Percentiles rank a stretch among this genome's conserved stretches.
Evolutionary conservation across 2,888 invertebrate species (phyloP).

Genomic region (Phalangium opilio): DNA sequence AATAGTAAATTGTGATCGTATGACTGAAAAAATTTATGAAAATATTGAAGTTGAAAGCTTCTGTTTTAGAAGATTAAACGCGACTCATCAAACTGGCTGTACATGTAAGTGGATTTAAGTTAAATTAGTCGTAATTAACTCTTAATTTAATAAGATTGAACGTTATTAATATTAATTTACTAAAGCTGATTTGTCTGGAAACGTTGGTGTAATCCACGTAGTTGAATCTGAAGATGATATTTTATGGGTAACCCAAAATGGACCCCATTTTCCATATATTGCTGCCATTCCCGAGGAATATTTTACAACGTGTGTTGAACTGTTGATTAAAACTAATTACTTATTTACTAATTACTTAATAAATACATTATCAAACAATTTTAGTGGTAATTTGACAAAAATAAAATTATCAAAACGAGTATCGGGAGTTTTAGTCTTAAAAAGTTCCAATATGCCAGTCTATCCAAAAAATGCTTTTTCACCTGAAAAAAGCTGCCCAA

Average conservation of each 20-base stretch:
- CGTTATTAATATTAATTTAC: no score
- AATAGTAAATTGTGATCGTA: no score
- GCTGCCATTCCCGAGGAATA: constrained; percentile 49
- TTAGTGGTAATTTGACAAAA: constrained; percentile 24
- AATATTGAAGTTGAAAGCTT: no score
- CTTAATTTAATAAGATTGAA: no score
- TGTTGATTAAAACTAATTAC: no score
- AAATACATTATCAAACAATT: no score
- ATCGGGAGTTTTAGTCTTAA: constrained; percentile 34
- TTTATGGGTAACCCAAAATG: constrained; percentile 50
- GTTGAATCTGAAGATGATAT: constrained; percentile 49
- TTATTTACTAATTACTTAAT: neutral
- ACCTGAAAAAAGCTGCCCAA: constrained; percentile 65
- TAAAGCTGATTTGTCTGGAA: constrained; percentile 54
- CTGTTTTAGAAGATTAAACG: no score
- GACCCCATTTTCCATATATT: constrained; percentile 64
- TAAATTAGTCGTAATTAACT: no score
- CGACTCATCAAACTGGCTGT: no score
- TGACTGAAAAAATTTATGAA: no score
- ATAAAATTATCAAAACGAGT: constrained; percentile 32
- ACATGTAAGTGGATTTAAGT: no score
- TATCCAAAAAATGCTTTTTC: constrained; percentile 29
- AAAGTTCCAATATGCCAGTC: constrained; percentile 13
- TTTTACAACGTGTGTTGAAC: constrained; percentile 44
- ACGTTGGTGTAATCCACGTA: constrained; percentile 67